phyloP scores from a whole-genome alignment of 2,888 invertebrate genomes.

The Apamea monoglypha region DNA sequence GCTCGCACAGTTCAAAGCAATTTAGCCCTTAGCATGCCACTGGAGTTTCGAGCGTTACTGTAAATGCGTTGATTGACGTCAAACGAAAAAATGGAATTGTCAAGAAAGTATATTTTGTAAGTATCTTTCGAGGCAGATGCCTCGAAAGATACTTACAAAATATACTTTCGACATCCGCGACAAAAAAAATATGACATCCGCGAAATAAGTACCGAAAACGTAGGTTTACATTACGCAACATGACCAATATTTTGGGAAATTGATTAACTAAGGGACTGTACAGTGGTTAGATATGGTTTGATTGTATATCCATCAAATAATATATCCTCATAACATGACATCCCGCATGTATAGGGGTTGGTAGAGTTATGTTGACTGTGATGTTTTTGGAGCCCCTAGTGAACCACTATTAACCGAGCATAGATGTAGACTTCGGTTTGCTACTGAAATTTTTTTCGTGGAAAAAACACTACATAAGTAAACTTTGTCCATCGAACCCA shows the following conservation, averaged over 20 bases:
- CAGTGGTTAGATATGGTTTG: background rate
- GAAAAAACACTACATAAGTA: background rate
- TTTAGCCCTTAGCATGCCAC: no score
- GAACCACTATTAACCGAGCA: background rate
- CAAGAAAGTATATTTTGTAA: background rate
- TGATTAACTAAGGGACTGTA: background rate
- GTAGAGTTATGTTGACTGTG: background rate
- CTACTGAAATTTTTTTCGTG: background rate
- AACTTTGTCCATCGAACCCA: background rate
- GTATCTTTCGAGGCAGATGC: conserved; percentile 1
- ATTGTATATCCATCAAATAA: background rate
- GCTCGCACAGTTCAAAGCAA: no score
- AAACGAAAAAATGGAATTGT: conserved; percentile 5
- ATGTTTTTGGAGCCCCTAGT: no score
- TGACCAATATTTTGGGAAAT: background rate
- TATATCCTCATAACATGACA: background rate
- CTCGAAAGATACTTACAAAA: no score
- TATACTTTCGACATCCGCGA: no score
- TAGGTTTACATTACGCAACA: background rate
- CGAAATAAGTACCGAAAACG: background rate
- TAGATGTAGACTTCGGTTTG: no score
- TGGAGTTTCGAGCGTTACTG: no score
- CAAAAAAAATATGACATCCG: conserved; percentile 12
- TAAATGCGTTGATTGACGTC: background rate
- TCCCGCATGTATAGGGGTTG: background rate